A percentile compares a stretch with the other conserved stretches of the same genome.
These are phyloP conservation scores for Capitulum mitella DNA, from an alignment of 2,888 invertebrate genomes.

Conservation along the genomic window DNA sequence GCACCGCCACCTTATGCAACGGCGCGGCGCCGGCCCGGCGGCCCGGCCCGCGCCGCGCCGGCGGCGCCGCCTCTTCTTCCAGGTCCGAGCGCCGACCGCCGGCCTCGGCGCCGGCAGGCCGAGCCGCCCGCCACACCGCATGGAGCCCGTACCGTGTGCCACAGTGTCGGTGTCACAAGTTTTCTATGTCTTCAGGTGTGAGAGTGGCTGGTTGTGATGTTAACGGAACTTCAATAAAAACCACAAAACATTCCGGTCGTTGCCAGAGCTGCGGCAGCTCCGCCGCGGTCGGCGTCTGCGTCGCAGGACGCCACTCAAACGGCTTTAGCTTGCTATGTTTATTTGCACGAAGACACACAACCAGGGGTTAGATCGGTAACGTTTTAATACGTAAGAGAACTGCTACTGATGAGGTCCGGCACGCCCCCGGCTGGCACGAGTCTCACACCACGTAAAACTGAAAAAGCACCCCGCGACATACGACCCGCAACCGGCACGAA, in stretches of 20 bases:
- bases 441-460: neutral
- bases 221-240: neutral
- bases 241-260: conserved; percentile 11
- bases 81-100: too few relatives aligned
- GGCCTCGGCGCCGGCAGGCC: too few relatives aligned
- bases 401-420: neutral
- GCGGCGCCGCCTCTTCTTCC: neutral
- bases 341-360: neutral
- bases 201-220: neutral
- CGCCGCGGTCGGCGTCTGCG: too few relatives aligned
- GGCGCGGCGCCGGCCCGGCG: neutral
- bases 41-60: neutral
- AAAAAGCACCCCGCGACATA: too few relatives aligned
- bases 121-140: neutral
- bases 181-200: conserved; percentile 3
- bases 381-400: neutral
- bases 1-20: neutral
- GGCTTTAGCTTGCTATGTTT: neutral
- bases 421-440: neutral
- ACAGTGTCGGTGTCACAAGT: conserved; percentile 17
- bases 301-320: too few relatives aligned
- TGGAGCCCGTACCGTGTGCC: neutral
- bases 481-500: too few relatives aligned
- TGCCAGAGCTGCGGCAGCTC: too few relatives aligned
- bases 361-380: neutral